A percentile compares a stretch with the other conserved stretches of the same genome.
These are phyloP conservation scores for Meriones psammophilus DNA, from an alignment of 2,797 vertebrate species.

Conservation along the genomic window DNA sequence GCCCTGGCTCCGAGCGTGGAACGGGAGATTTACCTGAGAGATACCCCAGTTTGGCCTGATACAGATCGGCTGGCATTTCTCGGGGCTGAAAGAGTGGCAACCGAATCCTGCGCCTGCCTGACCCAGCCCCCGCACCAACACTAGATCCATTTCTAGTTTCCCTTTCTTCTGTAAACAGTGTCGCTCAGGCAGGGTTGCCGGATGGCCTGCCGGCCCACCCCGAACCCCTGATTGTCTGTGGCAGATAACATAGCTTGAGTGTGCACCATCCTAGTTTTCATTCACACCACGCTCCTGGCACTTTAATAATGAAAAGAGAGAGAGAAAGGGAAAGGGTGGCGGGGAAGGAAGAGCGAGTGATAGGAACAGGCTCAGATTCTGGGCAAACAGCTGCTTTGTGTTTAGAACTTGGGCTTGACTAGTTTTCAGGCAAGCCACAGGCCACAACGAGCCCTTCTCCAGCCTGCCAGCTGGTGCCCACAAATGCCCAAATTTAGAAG, in stretches of 20 bases:
- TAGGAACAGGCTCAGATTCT: slow-evolving; percentile 73
- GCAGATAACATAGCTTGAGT: slow-evolving; percentile 71
- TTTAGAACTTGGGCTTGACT: slow-evolving; percentile 90
- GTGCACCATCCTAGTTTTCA: slow-evolving; percentile 65
- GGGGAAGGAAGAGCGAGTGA: slow-evolving; percentile 48
- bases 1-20: slow-evolving; percentile 83
- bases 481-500: slow-evolving; percentile 91
- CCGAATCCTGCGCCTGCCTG: slow-evolving; percentile 75
- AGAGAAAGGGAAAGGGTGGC: background rate
- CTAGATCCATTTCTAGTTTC: slow-evolving; percentile 70
- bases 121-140: slow-evolving; percentile 70
- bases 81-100: slow-evolving; percentile 77
- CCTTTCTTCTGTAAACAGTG: slow-evolving; percentile 80
- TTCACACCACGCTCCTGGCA: slow-evolving; percentile 61
- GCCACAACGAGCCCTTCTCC: slow-evolving; percentile 85
- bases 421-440: slow-evolving; percentile 90
- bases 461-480: slow-evolving; percentile 88
- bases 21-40: slow-evolving; percentile 86
- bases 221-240: slow-evolving; percentile 51
- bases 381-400: slow-evolving; percentile 91
- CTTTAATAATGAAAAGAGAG: slow-evolving; percentile 70
- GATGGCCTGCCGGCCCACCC: slow-evolving; percentile 69
- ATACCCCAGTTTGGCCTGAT: slow-evolving; percentile 75
- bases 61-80: slow-evolving; percentile 78
- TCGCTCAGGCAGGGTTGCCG: slow-evolving; percentile 41